Evolutionary conservation across 2,797 vertebrate species (phyloP).

Genomic region (Rhodeus uyekii): DNA sequence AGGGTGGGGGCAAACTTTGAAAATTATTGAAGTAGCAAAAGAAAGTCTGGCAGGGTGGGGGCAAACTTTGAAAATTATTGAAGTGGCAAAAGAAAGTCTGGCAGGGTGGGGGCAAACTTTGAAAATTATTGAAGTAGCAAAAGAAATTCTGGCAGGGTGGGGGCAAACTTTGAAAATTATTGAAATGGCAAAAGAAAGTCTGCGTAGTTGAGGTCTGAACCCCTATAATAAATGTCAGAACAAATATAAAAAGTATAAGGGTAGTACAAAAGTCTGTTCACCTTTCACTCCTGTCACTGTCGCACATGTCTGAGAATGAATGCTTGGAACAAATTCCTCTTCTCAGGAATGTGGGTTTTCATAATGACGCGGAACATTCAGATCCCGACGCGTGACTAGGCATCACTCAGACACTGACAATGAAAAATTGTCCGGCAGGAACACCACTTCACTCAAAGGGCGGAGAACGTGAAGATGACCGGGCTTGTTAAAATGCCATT

Average conservation of each 20-base stretch:
- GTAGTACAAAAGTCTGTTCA: background rate
- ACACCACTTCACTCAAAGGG: background rate
- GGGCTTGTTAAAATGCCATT: conserved; percentile 3
- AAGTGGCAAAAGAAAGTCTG: background rate
- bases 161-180: background rate
- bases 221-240: background rate
- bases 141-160: background rate
- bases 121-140: background rate
- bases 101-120: background rate
- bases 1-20: background rate
- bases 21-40: background rate
- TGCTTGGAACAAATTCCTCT: background rate
- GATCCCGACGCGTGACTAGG: background rate
- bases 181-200: background rate
- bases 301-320: background rate
- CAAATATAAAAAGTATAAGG: too few species aligned
- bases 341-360: background rate
- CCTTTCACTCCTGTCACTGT: background rate
- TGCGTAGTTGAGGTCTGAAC: background rate
- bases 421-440: background rate
- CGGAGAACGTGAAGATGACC: background rate
- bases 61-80: background rate
- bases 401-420: background rate
- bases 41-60: background rate
- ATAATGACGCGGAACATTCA: background rate